phyloP scores from a whole-genome alignment of 1,140 invertebrate genomes.

The Glossosoma conforme region DNA sequence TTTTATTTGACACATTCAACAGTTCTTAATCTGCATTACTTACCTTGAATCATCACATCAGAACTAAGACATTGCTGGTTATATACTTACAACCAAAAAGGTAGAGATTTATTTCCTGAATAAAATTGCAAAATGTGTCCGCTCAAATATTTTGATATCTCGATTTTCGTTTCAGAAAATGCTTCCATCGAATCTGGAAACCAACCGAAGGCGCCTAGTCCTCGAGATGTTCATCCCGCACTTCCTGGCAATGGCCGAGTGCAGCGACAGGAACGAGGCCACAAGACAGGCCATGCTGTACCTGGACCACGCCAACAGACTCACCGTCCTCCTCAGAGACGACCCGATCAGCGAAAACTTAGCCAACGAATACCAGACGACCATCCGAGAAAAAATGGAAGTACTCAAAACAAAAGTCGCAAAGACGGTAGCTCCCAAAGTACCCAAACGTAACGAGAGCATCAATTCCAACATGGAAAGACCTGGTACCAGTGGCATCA shows the following conservation, averaged over 20 bases:
- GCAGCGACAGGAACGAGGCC: constrained; percentile 55
- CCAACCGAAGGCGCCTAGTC: constrained; percentile 51
- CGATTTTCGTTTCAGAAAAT: constrained; percentile 41
- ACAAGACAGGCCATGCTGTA: constrained; percentile 58
- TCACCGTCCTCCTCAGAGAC: constrained; percentile 59
- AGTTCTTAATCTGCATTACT: too few relatives aligned
- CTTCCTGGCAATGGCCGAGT: constrained; percentile 61
- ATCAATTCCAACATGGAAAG: constrained; percentile 7
- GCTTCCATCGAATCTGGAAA: constrained; percentile 45
- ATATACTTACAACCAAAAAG: too few relatives aligned
- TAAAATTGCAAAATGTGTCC: too few relatives aligned
- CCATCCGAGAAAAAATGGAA: constrained; percentile 44
- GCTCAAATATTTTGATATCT: too few relatives aligned
- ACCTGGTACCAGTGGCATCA: constrained; percentile 20
- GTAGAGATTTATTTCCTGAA: too few relatives aligned
- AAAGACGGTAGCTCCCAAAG: constrained; percentile 16
- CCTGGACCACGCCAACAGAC: constrained; percentile 61
- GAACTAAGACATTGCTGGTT: too few relatives aligned
- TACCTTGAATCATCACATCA: too few relatives aligned
- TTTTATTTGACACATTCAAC: too few relatives aligned
- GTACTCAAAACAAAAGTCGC: constrained; percentile 31
- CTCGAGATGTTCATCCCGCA: constrained; percentile 65
- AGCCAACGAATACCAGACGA: constrained; percentile 47
- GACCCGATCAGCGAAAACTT: constrained; percentile 45
- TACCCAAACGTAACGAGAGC: constrained; percentile 25